Evolutionary conservation across 2,888 invertebrate genomes (phyloP), one percentile per base, ranked within the genome.

Genomic region (Monoplex corrugatus): DNA sequence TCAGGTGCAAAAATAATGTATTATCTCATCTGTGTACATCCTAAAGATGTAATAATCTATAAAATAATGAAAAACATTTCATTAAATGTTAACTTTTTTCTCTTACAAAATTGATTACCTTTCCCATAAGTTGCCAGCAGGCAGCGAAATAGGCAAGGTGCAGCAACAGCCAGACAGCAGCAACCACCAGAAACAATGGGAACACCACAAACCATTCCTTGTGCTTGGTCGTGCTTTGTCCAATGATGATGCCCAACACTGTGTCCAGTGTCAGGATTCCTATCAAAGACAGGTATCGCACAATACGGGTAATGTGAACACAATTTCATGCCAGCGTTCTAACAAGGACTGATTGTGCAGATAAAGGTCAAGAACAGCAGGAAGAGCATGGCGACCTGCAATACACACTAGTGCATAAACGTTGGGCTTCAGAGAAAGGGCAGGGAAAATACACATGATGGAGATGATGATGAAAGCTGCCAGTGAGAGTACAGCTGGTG

Each of bases 191-290:
- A 90, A 94, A 96, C 35, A 96, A 83, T n/a, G 96, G 96, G 57
- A 96, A 94, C 1, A 96, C 96, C 35, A 96, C 93, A 91, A 93
- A 96, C 96, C 96, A 96, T 89, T 96, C 96, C 90, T 96, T 95
- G 91, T 96, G 96, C 87, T 90, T 92, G n/a, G 93, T 92, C 28
- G 94, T 93, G 82, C 93, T 91, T 44, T 90, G 87, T 28, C 95
- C 95, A 88, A 94, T 92, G 57, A 94, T 45, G 43, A 93, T 93
- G 16, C 91, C 89, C 50, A 94, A 93, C 28, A 91, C 90, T 38
- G 95, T 57, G 90, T 95, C 93, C 19, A 95, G 45, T 28, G 91
- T 10, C 82, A 94, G 92, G 35, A 95, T 89, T 5, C 92, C 80
- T 32, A 95, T 38, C 32, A 95, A 89, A 28, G 89, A 89, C 35